Percentiles rank a stretch among this genome's conserved stretches.
Evolutionary conservation across 2,888 invertebrate genomes (phyloP).

Genomic region (Heteromurus nitidus): DNA sequence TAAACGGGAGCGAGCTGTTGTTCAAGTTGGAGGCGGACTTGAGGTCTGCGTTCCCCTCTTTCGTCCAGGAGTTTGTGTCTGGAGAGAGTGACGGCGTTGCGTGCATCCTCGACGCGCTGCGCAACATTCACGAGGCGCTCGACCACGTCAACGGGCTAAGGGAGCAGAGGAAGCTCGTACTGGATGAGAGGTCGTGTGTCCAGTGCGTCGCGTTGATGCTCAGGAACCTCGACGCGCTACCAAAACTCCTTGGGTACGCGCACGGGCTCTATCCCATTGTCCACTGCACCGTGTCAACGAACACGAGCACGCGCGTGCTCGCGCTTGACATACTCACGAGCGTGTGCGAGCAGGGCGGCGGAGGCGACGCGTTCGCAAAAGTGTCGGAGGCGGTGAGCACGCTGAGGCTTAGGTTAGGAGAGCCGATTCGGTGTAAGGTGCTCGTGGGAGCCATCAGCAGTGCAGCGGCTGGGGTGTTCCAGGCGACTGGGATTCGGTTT

Average conservation of each 20-base stretch:
- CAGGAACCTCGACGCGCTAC: conserved; percentile 81
- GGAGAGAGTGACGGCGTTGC: conserved; percentile 92
- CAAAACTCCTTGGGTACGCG: conserved; percentile 85
- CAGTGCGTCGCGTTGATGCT: conserved; percentile 67
- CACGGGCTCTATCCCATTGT: conserved; percentile 89
- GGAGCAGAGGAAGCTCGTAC: conserved; percentile 71
- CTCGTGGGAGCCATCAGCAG: conserved; percentile 81
- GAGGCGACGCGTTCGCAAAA: conserved; percentile 87
- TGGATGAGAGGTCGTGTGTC: conserved; percentile 72
- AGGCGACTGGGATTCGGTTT: conserved; percentile 88
- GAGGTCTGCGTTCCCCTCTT: conserved; percentile 90
- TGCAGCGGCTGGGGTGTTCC: conserved; percentile 76
- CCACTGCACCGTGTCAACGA: conserved; percentile 91
- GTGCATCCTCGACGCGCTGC: conserved; percentile 87
- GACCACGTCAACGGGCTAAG: conserved; percentile 76
- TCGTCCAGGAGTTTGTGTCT: conserved; percentile 93
- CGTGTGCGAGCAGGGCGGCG: conserved; percentile 82
- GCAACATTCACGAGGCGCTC: conserved; percentile 89
- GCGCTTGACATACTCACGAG: conserved; percentile 89
- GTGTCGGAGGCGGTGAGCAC: conserved; percentile 94
- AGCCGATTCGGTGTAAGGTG: conserved; percentile 93
- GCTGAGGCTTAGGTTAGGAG: conserved; percentile 89
- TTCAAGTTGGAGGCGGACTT: conserved; percentile 91
- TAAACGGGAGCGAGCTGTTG: conserved; percentile 90
- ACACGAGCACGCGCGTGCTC: conserved; percentile 88